Evolutionary conservation across 2,888 invertebrate genomes (phyloP).

Genomic region (Julus scanicus): DNA sequence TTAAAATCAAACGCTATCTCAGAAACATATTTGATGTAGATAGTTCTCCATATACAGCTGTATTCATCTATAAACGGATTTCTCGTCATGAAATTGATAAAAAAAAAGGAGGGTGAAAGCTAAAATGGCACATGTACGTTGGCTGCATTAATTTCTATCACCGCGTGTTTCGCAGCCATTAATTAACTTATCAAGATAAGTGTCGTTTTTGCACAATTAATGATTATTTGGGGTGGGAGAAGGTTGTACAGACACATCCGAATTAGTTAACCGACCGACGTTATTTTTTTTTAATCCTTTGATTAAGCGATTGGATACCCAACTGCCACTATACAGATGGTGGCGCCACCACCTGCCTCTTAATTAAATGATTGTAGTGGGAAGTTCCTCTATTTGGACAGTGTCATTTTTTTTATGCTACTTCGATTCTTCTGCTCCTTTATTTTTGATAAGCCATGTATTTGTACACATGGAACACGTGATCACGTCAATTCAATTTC

Average conservation of each 20-base stretch:
- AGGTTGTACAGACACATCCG: not conserved
- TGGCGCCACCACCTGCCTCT: conserved; percentile 32
- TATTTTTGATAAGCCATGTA: not conserved
- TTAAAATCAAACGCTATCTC: too few relatives aligned
- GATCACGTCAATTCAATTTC: not conserved
- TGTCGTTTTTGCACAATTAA: not conserved
- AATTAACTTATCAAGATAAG: conserved; percentile 12
- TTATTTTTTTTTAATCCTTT: not conserved
- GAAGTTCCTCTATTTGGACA: not conserved
- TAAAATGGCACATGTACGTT: not conserved
- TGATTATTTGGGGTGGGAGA: not conserved
- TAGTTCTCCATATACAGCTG: too few relatives aligned
- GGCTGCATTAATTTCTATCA: not conserved
- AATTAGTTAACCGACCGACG: not conserved
- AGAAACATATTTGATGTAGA: too few relatives aligned
- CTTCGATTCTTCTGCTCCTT: not conserved
- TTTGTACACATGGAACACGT: not conserved
- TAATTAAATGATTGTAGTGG: not conserved
- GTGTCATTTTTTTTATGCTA: not conserved
- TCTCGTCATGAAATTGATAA: not conserved
- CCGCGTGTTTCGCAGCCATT: not conserved
- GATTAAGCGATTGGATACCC: not conserved
- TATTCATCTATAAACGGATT: too few relatives aligned
- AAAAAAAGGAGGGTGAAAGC: not conserved
- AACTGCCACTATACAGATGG: not conserved